These are phyloP conservation scores for Thereva unica DNA, from an alignment of 2,888 invertebrate genomes.

Conservation along the genomic window DNA sequence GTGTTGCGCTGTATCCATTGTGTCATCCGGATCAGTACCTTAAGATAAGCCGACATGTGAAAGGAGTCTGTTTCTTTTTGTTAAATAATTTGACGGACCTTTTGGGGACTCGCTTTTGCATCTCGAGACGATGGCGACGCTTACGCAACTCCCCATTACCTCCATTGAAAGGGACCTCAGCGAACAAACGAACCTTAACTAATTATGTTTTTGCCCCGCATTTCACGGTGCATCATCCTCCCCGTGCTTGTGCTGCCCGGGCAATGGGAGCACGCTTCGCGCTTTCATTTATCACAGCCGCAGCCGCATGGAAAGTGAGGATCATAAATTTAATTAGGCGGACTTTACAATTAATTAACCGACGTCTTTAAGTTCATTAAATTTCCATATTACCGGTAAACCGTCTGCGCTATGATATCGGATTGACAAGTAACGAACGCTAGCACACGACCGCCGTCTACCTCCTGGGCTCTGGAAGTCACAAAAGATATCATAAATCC, in stretches of 20 bases:
- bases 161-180: too few relatives aligned
- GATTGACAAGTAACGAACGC: slow-evolving; percentile 36
- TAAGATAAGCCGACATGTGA: too few relatives aligned
- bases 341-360: slow-evolving; percentile 39
- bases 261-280: background rate
- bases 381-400: slow-evolving; percentile 37
- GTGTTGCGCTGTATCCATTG: too few relatives aligned
- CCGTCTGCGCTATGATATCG: slow-evolving; percentile 31
- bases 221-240: slow-evolving; percentile 17
- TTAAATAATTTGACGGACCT: too few relatives aligned
- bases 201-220: background rate
- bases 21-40: too few relatives aligned
- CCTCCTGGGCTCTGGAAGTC: slow-evolving; percentile 30
- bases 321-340: slow-evolving; percentile 38
- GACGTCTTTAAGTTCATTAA: slow-evolving; percentile 39
- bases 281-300: slow-evolving; percentile 26
- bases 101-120: too few relatives aligned
- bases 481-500: slow-evolving; percentile 35
- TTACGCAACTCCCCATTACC: too few relatives aligned
- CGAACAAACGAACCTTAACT: too few relatives aligned
- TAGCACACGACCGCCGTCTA: slow-evolving; percentile 33
- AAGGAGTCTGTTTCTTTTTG: too few relatives aligned
- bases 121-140: too few relatives aligned
- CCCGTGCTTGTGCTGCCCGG: slow-evolving; percentile 17
- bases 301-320: slow-evolving; percentile 11